phyloP scores from a whole-genome alignment of 1,140 invertebrate species.

The Caenorhabditis latens region DNA sequence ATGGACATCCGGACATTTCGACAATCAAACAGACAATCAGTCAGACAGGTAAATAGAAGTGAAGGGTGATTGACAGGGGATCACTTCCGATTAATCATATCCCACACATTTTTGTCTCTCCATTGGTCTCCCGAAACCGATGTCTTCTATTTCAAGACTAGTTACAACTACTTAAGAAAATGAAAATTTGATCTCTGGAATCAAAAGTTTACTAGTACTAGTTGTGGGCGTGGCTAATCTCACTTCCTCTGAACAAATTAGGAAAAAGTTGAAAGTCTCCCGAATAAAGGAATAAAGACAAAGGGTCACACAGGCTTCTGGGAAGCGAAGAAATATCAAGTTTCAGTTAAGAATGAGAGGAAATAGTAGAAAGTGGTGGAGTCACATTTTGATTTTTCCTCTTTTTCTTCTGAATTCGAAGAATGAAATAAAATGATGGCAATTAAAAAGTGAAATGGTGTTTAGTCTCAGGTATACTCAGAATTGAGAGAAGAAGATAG shows the following conservation, averaged over 20 bases:
- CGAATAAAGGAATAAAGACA: slow-evolving; percentile 6
- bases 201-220: slow-evolving; percentile 44
- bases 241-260: slow-evolving; percentile 58
- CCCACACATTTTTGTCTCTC: too few species aligned
- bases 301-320: slow-evolving; percentile 10
- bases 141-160: too few species aligned
- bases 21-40: too few species aligned
- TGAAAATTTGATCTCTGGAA: slow-evolving; percentile 60
- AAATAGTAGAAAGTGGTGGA: neutral
- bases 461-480: neutral
- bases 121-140: too few species aligned
- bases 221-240: slow-evolving; percentile 67
- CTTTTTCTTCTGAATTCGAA: too few species aligned
- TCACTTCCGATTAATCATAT: too few species aligned
- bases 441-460: slow-evolving; percentile 49
- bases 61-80: too few species aligned
- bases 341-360: slow-evolving; percentile 33
- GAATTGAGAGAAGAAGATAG: neutral
- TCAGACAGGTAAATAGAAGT: too few species aligned
- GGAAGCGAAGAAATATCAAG: neutral
- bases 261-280: slow-evolving; percentile 23
- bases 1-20: too few species aligned
- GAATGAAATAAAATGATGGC: neutral
- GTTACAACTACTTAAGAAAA: too few species aligned
- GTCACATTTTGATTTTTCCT: slow-evolving; percentile 25